These are phyloP conservation scores for Varanus komodoensis DNA, from an alignment of 2,113 vertebrate genomes.

Conservation along the genomic window DNA sequence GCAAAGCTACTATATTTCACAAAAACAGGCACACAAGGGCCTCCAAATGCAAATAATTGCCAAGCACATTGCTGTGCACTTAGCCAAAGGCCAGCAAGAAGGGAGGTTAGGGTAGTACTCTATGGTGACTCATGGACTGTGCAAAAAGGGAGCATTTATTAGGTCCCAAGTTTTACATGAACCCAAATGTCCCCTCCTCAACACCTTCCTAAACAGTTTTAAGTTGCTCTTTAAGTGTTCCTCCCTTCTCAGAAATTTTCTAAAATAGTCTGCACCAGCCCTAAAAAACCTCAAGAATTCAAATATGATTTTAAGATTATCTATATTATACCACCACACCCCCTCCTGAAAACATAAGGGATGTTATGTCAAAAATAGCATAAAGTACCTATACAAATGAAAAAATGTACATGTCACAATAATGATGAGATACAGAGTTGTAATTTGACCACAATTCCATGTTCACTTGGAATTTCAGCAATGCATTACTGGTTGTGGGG, in stretches of 20 bases:
- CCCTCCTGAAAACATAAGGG: conserved; percentile 33
- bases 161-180: neutral
- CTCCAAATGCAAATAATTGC: neutral
- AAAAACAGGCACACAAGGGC: neutral
- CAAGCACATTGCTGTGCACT: neutral
- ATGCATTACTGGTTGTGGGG: conserved; percentile 56
- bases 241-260: neutral
- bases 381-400: conserved; percentile 35
- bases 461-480: conserved; percentile 67
- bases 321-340: conserved; percentile 1
- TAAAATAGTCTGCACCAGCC: neutral
- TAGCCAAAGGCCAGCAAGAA: neutral
- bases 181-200: neutral
- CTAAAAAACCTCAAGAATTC: conserved; percentile 10
- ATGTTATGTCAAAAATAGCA: conserved; percentile 52
- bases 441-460: conserved; percentile 64
- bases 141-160: neutral
- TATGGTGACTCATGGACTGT: neutral
- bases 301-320: neutral
- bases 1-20: neutral
- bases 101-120: neutral
- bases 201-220: neutral
- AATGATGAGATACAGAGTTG: conserved; percentile 52
- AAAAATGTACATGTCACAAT: conserved; percentile 47
- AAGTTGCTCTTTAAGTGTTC: neutral